Evolutionary conservation across 2,888 invertebrate species (phyloP).

Genomic region (Drosophila silvestris): DNA sequence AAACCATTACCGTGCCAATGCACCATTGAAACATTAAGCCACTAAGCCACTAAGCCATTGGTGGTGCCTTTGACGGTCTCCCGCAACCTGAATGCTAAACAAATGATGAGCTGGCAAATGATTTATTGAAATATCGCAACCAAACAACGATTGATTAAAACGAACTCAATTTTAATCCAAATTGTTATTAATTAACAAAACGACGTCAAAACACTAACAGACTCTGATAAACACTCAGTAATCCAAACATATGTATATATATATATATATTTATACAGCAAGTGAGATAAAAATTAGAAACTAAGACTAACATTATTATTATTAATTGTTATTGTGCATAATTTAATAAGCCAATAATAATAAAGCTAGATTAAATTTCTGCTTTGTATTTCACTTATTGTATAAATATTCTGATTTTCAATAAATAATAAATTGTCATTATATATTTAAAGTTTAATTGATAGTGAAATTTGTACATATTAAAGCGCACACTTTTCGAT

Average conservation of each 20-base stretch:
- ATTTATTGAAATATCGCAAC: neutral
- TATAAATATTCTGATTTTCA: neutral
- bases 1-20: slow-evolving; percentile 11
- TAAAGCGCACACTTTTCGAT: neutral
- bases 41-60: slow-evolving; percentile 18
- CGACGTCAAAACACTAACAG: neutral
- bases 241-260: neutral
- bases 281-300: neutral
- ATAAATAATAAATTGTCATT: too few relatives aligned
- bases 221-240: neutral
- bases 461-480: too few relatives aligned
- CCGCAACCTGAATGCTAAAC: neutral
- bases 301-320: neutral
- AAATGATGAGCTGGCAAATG: slow-evolving; percentile 3
- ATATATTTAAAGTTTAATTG: neutral
- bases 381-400: too few relatives aligned
- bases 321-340: neutral
- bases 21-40: slow-evolving; percentile 4
- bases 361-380: too few relatives aligned
- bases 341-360: too few relatives aligned
- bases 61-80: slow-evolving; percentile 9
- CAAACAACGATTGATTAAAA: neutral
- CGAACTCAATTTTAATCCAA: neutral
- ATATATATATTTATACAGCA: neutral
- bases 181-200: neutral